Evolutionary conservation across 2,113 vertebrate species (phyloP).

Genomic region (Hippocampus barbouri): DNA sequence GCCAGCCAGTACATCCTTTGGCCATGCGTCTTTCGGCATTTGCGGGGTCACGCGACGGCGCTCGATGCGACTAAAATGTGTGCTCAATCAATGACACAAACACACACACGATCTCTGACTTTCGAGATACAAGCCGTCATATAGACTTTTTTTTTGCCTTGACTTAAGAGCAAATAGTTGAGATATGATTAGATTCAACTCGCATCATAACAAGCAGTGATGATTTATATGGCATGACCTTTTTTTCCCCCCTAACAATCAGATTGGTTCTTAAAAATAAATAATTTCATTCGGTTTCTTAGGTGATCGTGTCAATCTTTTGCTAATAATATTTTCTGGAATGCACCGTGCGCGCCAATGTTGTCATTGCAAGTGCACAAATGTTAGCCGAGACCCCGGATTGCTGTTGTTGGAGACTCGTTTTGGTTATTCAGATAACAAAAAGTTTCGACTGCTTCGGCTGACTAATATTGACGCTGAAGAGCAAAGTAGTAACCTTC

Average conservation of each 20-base stretch:
- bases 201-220: too few relatives aligned
- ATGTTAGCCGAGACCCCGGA: not conserved
- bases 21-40: conserved; percentile 3
- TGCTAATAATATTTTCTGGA: not conserved
- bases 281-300: not conserved
- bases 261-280: too few relatives aligned
- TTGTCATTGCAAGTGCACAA: not conserved
- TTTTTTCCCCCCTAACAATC: too few relatives aligned
- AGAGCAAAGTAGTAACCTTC: conserved; percentile 41
- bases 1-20: conserved; percentile 2
- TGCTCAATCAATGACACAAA: not conserved
- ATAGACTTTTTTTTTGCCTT: too few relatives aligned
- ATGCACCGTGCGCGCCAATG: not conserved
- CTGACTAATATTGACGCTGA: not conserved
- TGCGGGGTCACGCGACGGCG: not conserved
- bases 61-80: not conserved
- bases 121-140: too few relatives aligned
- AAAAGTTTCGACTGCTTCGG: not conserved
- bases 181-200: too few relatives aligned
- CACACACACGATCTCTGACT: conserved; percentile 10
- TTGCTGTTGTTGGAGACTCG: not conserved
- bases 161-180: too few relatives aligned
- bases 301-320: not conserved
- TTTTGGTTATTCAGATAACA: not conserved
- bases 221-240: too few relatives aligned